Conservation (phyloP, 2,888 invertebrate genomes). For the Drosophila ezoana region DNA sequence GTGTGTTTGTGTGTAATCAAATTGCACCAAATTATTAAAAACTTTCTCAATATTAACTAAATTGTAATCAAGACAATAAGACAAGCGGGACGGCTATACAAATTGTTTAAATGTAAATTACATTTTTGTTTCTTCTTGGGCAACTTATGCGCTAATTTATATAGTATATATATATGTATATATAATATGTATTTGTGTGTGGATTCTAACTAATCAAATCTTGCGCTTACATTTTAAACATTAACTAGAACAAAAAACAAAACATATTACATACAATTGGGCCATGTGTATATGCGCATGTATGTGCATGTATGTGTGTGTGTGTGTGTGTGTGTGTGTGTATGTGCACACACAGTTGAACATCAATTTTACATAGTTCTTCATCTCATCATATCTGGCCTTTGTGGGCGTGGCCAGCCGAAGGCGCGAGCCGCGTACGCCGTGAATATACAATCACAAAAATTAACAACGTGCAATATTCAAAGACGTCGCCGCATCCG, state of each 20-base stretch:
- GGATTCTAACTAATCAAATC: constrained; percentile 22
- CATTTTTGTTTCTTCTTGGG: constrained; percentile 37
- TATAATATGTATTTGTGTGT: constrained; percentile 4
- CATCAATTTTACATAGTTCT: constrained; percentile 22
- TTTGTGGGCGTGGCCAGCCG: constrained; percentile 4
- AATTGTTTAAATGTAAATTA: constrained; percentile 26
- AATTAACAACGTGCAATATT: constrained; percentile 83
- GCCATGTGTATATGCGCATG: no score
- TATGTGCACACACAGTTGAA: no score
- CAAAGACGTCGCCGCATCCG: constrained; percentile 50
- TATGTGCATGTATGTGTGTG: no score
- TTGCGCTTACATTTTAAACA: constrained; percentile 27
- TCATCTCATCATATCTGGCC: neutral
- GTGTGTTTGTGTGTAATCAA: constrained; percentile 44
- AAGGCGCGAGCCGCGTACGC: constrained; percentile 38
- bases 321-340: no score
- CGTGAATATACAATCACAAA: constrained; percentile 82
- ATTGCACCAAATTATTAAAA: constrained; percentile 45
- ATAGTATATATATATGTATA: constrained; percentile 14
- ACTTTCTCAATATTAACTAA: constrained; percentile 36
- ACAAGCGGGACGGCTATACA: constrained; percentile 51
- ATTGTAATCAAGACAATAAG: constrained; percentile 26
- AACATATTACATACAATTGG: constrained; percentile 47
- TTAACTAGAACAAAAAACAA: constrained; percentile 53
- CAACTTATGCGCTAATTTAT: constrained; percentile 47